Conservation (phyloP, 2,113 vertebrate species). For the Tapirus terrestris region DNA sequence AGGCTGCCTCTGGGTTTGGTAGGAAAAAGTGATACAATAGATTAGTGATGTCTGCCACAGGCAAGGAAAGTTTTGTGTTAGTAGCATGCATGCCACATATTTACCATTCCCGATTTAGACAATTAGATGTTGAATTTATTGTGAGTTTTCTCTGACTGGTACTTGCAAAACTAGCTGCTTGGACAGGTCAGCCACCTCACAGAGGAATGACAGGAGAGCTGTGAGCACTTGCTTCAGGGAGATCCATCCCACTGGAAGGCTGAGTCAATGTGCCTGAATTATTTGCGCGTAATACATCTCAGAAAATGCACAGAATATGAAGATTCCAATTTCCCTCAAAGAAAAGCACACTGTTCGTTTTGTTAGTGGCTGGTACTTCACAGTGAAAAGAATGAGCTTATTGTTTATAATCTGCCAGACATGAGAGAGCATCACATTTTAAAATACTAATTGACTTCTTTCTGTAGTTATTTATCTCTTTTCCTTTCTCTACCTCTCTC, state of each 20-base stretch:
- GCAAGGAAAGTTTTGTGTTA: not conserved
- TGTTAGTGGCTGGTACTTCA: not conserved
- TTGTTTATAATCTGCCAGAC: not conserved
- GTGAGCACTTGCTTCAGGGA: not conserved
- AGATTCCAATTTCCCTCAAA: not conserved
- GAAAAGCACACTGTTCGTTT: not conserved
- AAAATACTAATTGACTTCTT: not conserved
- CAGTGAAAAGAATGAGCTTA: not conserved
- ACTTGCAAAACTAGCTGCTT: not conserved
- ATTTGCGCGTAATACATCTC: not conserved
- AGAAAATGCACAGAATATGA: not conserved
- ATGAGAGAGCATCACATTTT: not conserved
- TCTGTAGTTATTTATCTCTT: not conserved
- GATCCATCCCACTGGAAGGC: not conserved
- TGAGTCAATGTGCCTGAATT: not conserved
- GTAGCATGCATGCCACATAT: not conserved
- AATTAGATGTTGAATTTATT: not conserved
- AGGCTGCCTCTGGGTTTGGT: not conserved
- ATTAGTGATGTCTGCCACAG: not conserved
- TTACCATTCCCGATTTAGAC: not conserved
- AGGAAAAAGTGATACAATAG: not conserved
- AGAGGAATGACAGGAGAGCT: not conserved
- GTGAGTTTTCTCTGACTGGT: not conserved
- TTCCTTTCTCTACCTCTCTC: not conserved
- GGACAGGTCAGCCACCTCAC: not conserved